Evolutionary conservation across 2,113 vertebrate genomes (phyloP), one percentile per base, ranked within the genome.

Genomic region (Cercopithecus mona): DNA sequence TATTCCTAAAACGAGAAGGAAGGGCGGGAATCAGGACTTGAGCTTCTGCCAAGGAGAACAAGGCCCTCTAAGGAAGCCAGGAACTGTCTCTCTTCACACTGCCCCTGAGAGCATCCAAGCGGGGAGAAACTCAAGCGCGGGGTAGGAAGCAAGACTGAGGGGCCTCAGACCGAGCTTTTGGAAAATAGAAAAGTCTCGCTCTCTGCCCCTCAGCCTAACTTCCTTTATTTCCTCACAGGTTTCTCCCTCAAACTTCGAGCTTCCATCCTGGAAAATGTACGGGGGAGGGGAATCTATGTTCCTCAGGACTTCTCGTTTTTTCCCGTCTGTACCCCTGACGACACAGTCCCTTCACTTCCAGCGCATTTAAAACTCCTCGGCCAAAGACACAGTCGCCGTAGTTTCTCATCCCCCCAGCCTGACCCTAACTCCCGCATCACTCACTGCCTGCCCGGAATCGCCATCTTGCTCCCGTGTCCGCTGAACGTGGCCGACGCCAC

Each of bases 371-470:
- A 68, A 92, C 64, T 87, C 57, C 94, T 89, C 20, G 3, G n/a
- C 23, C 92, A 95, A 18, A 80, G 10, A 2, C 70, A 76, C 66
- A 78, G 95, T 10, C 76, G 95, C 87, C 75, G 85, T 25, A 18
- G 40, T 16, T 10, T 70, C 78, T 94, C 75, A 18, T 0, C 83
- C 75, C 75, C 95, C 93, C 95, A 94, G 84, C 81, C 93, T 79
- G 59, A 82, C 87, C 92, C 92, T 38, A 90, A 70, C 86, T 96
- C 83, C 52, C 92, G 17, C 12, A 27, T 30, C 98, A 99, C 99
- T 99, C 98, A 99, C 99, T 99, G 99, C 98, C 98, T 99, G 96
- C 98, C 96, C 88, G 99, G 93, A 79, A 98, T 98, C 98, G 99
- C 99, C 99, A 99, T 99, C 98, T 99, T 99, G 97, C 50, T 88